Conservation (phyloP, 1,140 invertebrate genomes). For the Drosophila arizonae region DNA sequence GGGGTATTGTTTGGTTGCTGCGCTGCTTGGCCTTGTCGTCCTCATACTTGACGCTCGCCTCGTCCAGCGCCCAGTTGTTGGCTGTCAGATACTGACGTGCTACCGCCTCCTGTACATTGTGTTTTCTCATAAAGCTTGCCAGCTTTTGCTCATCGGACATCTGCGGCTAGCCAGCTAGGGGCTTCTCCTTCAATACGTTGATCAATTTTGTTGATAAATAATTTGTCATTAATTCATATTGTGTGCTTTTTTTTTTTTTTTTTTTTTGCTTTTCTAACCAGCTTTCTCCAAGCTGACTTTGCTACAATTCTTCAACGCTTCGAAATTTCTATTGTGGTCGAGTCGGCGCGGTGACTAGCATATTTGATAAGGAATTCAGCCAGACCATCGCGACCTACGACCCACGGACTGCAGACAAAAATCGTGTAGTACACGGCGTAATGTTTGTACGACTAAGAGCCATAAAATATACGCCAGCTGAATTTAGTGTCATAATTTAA, state of each 20-base stretch:
- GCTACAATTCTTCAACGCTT: constrained; percentile 4
- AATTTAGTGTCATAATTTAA: constrained; percentile 46
- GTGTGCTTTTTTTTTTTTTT: background rate
- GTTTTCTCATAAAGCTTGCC: constrained; percentile 57
- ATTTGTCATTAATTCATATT: constrained; percentile 26
- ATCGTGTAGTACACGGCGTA: constrained; percentile 33
- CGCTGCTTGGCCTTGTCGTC: constrained; percentile 29
- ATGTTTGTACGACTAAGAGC: constrained; percentile 15
- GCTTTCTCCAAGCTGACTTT: constrained; percentile 20
- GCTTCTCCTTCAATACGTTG: constrained; percentile 14
- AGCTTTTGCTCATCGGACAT: constrained; percentile 75
- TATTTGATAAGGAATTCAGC: constrained; percentile 20
- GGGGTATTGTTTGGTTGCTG: constrained; percentile 1
- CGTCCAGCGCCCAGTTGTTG: constrained; percentile 58
- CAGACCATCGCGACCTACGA: too few relatives aligned
- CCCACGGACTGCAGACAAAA: background rate
- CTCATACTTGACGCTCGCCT: constrained; percentile 49
- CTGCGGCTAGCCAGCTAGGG: constrained; percentile 26
- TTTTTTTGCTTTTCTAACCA: background rate
- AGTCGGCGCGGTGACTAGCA: constrained; percentile 13
- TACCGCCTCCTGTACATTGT: constrained; percentile 56
- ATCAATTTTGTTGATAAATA: constrained; percentile 25
- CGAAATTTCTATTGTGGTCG: background rate
- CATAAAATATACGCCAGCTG: constrained; percentile 45
- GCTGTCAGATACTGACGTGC: constrained; percentile 50